phyloP scores from a whole-genome alignment of 2,797 vertebrate genomes.

The Platyrinchus mystaceus region DNA sequence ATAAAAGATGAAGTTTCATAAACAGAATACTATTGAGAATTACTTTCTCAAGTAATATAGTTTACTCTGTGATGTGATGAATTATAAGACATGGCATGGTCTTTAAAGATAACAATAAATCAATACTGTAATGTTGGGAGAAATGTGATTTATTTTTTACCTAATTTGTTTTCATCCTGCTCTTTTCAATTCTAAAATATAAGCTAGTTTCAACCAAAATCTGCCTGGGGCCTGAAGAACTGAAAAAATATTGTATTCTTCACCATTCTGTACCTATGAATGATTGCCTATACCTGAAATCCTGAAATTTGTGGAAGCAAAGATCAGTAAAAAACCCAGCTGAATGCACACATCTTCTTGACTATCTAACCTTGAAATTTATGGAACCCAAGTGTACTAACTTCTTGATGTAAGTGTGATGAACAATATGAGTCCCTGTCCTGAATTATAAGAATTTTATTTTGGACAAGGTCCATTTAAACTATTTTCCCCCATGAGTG shows the following conservation, averaged over 20 bases:
- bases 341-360: not conserved
- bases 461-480: conserved; percentile 4
- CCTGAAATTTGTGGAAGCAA: not conserved
- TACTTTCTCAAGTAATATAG: not conserved
- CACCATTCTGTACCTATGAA: not conserved
- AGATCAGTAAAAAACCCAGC: not conserved
- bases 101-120: not conserved
- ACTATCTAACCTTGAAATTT: not conserved
- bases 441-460: not conserved
- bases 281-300: not conserved
- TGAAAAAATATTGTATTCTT: not conserved
- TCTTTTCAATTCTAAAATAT: not conserved
- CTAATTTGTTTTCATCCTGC: not conserved
- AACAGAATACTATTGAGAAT: not conserved
- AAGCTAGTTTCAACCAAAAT: not conserved
- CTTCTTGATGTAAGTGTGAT: not conserved
- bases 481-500: conserved; percentile 30
- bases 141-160: not conserved
- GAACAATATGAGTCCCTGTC: not conserved
- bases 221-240: not conserved
- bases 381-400: not conserved
- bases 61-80: not conserved
- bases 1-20: not conserved
- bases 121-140: not conserved
- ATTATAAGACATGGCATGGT: not conserved